phyloP scores from a whole-genome alignment of 2,113 vertebrate species.

The Eolophus roseicapilla region DNA sequence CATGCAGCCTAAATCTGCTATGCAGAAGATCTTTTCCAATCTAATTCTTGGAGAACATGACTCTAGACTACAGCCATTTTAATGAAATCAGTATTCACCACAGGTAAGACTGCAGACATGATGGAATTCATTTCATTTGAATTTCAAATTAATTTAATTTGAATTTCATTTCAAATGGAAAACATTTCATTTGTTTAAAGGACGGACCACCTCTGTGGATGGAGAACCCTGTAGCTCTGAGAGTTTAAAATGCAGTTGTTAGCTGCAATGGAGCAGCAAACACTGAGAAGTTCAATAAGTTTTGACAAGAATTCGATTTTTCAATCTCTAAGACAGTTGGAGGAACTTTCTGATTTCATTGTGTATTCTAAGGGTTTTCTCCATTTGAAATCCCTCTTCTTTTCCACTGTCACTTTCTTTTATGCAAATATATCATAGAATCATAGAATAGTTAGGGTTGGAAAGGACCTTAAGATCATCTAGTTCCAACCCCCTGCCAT shows the following conservation, averaged over 20 bases:
- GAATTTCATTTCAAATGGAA: not conserved
- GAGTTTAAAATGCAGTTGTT: not conserved
- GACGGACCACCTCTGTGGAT: not conserved
- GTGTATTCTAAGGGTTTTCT: not conserved
- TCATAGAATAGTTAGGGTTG: no score
- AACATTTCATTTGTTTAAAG: not conserved
- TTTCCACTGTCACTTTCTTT: not conserved
- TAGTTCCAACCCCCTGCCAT: no score
- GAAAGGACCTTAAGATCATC: no score
- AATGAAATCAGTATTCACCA: not conserved
- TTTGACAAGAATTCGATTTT: not conserved
- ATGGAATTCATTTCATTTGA: not conserved
- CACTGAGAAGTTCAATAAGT: not conserved
- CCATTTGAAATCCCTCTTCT: not conserved
- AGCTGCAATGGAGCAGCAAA: not conserved
- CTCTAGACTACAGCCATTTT: not conserved
- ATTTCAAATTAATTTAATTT: not conserved
- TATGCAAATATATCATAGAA: not conserved
- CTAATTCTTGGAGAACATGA: not conserved
- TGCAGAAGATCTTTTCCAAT: constrained; percentile 23
- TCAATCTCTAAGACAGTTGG: not conserved
- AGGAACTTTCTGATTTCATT: not conserved
- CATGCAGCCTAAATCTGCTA: constrained; percentile 34
- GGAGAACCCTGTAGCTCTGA: not conserved
- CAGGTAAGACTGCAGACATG: not conserved